A percentile compares a stretch with the other conserved stretches of the same genome.
phyloP scores from a whole-genome alignment of 2,888 invertebrate species.

The Drosophila setosimentum region DNA sequence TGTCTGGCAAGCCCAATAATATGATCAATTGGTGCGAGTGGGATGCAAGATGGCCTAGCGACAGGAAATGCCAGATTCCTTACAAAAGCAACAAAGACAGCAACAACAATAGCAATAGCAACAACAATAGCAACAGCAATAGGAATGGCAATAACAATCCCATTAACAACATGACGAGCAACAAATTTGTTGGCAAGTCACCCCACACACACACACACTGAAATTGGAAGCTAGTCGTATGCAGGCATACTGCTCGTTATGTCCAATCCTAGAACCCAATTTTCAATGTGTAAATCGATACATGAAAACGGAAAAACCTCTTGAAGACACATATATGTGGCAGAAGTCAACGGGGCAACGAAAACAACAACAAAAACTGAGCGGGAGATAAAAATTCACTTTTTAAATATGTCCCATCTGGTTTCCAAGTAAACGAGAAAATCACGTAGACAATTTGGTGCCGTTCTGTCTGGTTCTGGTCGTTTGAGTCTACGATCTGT shows the following conservation, averaged over 20 bases:
- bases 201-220: slow-evolving; percentile 41
- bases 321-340: slow-evolving; percentile 54
- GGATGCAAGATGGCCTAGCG: not conserved
- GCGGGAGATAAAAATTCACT: slow-evolving; percentile 9
- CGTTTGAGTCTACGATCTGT: slow-evolving; percentile 17
- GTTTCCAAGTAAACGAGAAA: slow-evolving; percentile 68
- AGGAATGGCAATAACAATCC: not conserved
- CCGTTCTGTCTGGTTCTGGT: slow-evolving; percentile 68
- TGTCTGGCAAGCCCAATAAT: slow-evolving; percentile 65
- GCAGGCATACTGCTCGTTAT: slow-evolving; percentile 49
- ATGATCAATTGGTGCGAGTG: not conserved
- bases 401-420: slow-evolving; percentile 70
- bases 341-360: slow-evolving; percentile 47
- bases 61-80: slow-evolving; percentile 68
- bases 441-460: slow-evolving; percentile 60
- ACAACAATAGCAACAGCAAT: slow-evolving; percentile 15
- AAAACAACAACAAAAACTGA: slow-evolving; percentile 36
- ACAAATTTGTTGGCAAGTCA: slow-evolving; percentile 57
- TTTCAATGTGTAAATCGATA: slow-evolving; percentile 70
- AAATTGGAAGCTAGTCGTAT: slow-evolving; percentile 65
- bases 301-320: slow-evolving; percentile 76
- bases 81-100: slow-evolving; percentile 51
- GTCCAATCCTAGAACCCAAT: slow-evolving; percentile 14
- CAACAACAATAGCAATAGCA: not conserved
- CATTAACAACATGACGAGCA: slow-evolving; percentile 17